Evolutionary conservation across 2,888 invertebrate genomes (phyloP).

Genomic region (Andrena chrysosceles): DNA sequence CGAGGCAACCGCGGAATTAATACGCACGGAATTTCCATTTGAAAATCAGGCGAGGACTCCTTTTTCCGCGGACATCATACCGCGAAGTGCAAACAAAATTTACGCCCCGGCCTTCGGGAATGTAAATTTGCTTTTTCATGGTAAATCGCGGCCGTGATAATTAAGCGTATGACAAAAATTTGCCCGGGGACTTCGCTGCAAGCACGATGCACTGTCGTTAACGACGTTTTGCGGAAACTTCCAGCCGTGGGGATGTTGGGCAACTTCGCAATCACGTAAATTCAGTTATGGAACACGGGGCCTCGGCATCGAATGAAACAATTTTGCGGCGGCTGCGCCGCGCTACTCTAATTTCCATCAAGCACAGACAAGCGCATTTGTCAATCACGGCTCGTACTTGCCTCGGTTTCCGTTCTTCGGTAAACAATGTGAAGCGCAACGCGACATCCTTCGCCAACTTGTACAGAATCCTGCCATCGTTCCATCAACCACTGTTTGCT

Average conservation of each 20-base stretch:
- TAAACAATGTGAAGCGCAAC: not conserved
- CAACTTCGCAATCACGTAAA: constrained; percentile 57
- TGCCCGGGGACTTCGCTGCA: constrained; percentile 32
- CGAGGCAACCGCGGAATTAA: not conserved
- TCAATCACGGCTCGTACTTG: constrained; percentile 30
- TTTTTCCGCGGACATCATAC: no score
- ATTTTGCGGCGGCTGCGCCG: constrained; percentile 26
- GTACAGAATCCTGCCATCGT: not conserved
- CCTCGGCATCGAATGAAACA: constrained; percentile 39
- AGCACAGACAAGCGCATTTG: constrained; percentile 42
- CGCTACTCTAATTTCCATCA: constrained; percentile 46
- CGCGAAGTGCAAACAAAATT: not conserved
- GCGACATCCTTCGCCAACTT: not conserved
- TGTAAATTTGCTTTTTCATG: constrained; percentile 1
- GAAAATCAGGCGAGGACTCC: no score
- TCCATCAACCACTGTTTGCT: not conserved
- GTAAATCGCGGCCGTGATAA: not conserved
- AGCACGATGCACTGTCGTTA: constrained; percentile 57
- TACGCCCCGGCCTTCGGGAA: not conserved
- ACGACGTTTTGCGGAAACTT: constrained; percentile 61
- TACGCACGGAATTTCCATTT: not conserved
- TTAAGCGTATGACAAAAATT: constrained; percentile 39
- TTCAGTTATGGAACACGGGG: constrained; percentile 62
- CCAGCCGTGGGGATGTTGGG: constrained; percentile 30
- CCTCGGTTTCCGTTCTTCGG: not conserved